Base-by-base conservation (phyloP, 2,797 vertebrate genomes). In the Takifugu rubripes region DNA sequence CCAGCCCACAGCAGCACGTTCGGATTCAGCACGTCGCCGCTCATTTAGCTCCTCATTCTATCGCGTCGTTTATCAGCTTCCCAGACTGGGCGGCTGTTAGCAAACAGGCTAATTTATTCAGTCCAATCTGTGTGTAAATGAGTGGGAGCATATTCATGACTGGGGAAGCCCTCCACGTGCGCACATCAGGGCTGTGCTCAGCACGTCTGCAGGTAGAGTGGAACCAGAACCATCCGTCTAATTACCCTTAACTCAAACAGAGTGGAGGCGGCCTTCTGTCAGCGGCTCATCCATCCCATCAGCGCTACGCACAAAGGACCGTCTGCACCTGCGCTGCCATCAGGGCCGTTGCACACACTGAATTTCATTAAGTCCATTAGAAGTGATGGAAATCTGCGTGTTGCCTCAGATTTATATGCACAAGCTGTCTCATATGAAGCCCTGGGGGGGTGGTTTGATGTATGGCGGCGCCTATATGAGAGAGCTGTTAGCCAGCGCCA, bases 101-200 rank as follows among this genome's bases (percentile, higher is more conserved):
- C 81, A 73, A 83, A 82, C 79, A 69, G 59, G 64, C 61, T 84
- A 85, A 89, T 88, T 77, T 87, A 89, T 88, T 83, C 85, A 83
- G 54, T 52, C 47, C 82, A 85, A 88, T 86, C 86, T 88, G 84
- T 84, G 77, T 82, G 70, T 82, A 71, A 3, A 54, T 75, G 64
- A 48, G 59, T 56, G 58, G 10, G 43, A 3, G 55, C 50, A 43
- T 33, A 31, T 31, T 33, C 9, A 10, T 33, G 31, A 33, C 1
- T 33, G 31, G 31, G 31, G 10, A 10, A 1, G 31, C 7, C 31
- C 31, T 33, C 31, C 31, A 33, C 31, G 31, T 10, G 31, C 31
- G 1, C 31, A 21, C 21, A 33, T 33, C 31, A 10, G 31, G 31
- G 31, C 31, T 33, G 31, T 3, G 31, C 31, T 33, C 8, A 10